Conservation (phyloP, 2,113 vertebrate genomes). For the Geococcyx californianus region DNA sequence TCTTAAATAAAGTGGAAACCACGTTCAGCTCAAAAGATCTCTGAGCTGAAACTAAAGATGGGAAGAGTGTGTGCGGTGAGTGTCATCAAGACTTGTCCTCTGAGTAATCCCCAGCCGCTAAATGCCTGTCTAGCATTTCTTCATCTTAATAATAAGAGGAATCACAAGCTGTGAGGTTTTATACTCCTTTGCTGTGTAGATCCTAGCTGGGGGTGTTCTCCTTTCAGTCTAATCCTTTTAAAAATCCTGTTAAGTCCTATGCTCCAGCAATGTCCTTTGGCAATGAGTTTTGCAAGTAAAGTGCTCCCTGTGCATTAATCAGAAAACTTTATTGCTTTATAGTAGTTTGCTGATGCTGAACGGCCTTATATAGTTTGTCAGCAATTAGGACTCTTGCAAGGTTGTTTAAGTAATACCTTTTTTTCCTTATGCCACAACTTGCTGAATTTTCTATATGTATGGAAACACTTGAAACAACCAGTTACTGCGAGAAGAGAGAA, state of each 20-base stretch:
- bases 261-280: conserved; percentile 41
- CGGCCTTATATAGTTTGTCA: conserved; percentile 5
- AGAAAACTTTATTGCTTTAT: conserved; percentile 7
- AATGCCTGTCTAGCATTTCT: not conserved
- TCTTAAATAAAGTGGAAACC: not conserved
- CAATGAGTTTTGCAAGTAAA: not conserved
- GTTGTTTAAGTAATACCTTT: conserved; percentile 4
- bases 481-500: not conserved
- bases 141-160: not conserved
- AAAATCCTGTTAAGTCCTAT: conserved; percentile 20
- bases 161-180: not conserved
- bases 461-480: not conserved
- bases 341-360: not conserved
- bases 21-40: not conserved
- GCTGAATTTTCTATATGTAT: not conserved
- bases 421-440: not conserved
- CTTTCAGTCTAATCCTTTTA: not conserved
- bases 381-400: conserved; percentile 24
- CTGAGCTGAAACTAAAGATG: not conserved
- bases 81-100: not conserved
- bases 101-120: not conserved
- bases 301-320: not conserved
- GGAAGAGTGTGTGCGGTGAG: fast-evolving
- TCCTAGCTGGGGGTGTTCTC: conserved; percentile 28
- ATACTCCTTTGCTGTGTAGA: not conserved